Conservation (phyloP, 92 coral and sea anemone genomes). For the Desmophyllum pertusum region DNA sequence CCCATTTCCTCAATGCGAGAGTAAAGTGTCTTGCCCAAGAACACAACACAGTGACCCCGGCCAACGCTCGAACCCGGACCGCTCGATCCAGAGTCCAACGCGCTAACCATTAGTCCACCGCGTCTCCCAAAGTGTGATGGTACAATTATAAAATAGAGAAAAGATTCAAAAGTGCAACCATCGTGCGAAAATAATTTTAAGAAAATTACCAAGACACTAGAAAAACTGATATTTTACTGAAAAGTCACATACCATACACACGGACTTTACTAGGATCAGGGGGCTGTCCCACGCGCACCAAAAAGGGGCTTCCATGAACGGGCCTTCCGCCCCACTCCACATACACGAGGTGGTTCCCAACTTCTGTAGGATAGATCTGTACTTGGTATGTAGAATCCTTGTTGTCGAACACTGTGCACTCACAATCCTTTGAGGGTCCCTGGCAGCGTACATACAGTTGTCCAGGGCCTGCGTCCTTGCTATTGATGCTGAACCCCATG, state of each 20-base stretch:
- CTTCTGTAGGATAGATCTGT: conserved; percentile 87
- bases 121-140: no score
- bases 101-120: no score
- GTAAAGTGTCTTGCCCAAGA: no score
- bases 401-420: conserved; percentile 91
- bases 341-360: conserved; percentile 85
- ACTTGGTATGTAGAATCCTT: conserved; percentile 89
- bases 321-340: conserved; percentile 94
- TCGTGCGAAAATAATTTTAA: neutral
- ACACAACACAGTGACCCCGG: no score
- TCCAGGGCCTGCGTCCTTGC: conserved; percentile 90
- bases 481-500: conserved; percentile 83
- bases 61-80: no score
- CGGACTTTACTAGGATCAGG: conserved; percentile 77
- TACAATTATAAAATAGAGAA: no score
- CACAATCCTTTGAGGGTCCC: conserved; percentile 95
- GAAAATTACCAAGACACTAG: neutral
- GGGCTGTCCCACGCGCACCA: conserved; percentile 89
- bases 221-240: neutral
- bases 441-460: conserved; percentile 90
- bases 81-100: no score
- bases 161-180: no score
- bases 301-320: conserved; percentile 94
- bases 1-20: no score
- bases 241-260: conserved; percentile 56